These are phyloP conservation scores for Pungitius pungitius DNA, from an alignment of 2,113 vertebrate genomes.

Conservation along the genomic window DNA sequence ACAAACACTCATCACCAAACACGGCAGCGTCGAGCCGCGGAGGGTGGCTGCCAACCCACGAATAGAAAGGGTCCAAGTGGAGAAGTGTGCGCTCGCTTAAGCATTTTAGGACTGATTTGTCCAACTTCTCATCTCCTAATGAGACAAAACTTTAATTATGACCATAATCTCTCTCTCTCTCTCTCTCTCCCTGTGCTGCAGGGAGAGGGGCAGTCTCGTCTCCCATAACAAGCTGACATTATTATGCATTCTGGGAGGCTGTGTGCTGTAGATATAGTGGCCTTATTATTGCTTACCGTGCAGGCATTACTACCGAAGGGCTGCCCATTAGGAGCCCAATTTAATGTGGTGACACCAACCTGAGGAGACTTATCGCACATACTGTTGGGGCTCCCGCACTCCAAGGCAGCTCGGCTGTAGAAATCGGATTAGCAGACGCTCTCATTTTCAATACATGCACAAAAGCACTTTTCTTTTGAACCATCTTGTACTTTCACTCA, in stretches of 20 bases:
- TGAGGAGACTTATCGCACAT: slow-evolving; percentile 20
- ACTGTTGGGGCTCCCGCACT: slow-evolving; percentile 31
- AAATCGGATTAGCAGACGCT: slow-evolving; percentile 38
- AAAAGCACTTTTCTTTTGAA: slow-evolving; percentile 14
- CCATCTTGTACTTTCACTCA: slow-evolving; percentile 1
- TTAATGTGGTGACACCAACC: slow-evolving; percentile 63
- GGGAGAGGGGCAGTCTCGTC: slow-evolving; percentile 21
- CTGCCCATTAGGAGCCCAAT: slow-evolving; percentile 62
- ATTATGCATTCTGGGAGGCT: slow-evolving; percentile 38
- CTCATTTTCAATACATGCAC: slow-evolving; percentile 31
- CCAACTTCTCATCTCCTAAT: slow-evolving; percentile 52
- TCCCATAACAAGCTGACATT: slow-evolving; percentile 56
- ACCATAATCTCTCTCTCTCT: slow-evolving; percentile 24
- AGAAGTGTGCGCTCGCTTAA: slow-evolving; percentile 1
- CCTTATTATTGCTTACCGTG: slow-evolving; percentile 66
- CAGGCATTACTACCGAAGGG: slow-evolving; percentile 29
- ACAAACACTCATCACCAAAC: slow-evolving; percentile 2
- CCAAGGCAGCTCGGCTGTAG: background rate
- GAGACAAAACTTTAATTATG: slow-evolving; percentile 56
- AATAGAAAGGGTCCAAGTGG: background rate
- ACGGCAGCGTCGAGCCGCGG: background rate
- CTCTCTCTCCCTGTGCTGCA: slow-evolving; percentile 3
- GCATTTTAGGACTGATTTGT: slow-evolving; percentile 43
- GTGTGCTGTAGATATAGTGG: slow-evolving; percentile 50
- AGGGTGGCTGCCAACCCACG: slow-evolving; percentile 3